phyloP scores from a whole-genome alignment of 2,888 invertebrate genomes.

The Tipula lateralis region DNA sequence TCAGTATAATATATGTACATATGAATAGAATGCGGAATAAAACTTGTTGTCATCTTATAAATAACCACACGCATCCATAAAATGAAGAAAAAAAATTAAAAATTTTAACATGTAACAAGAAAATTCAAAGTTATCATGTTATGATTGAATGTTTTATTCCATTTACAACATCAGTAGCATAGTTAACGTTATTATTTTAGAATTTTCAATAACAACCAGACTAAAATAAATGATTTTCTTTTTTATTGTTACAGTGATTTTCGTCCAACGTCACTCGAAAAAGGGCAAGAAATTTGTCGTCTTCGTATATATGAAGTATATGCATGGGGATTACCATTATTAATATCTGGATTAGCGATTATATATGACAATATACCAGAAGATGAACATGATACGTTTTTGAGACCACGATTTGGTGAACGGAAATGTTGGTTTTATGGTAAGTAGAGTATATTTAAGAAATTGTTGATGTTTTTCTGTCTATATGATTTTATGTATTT shows the following conservation, averaged over 20 bases:
- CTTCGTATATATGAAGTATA: constrained; percentile 75
- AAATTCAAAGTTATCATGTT: neutral
- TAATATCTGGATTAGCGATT: constrained; percentile 69
- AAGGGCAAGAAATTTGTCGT: constrained; percentile 75
- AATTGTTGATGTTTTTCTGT: constrained; percentile 4
- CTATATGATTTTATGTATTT: no score
- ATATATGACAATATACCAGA: constrained; percentile 65
- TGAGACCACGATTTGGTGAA: constrained; percentile 74
- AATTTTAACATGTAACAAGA: neutral
- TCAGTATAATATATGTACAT: neutral
- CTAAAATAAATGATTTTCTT: neutral
- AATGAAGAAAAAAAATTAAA: neutral
- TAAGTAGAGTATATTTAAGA: constrained; percentile 44
- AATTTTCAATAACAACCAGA: neutral
- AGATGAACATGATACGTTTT: constrained; percentile 54
- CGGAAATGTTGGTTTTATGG: constrained; percentile 81
- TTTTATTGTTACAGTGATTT: constrained; percentile 62
- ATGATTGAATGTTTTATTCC: neutral
- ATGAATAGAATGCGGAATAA: neutral
- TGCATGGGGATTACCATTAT: constrained; percentile 79
- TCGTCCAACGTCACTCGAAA: constrained; percentile 77
- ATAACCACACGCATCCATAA: neutral
- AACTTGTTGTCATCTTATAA: neutral
- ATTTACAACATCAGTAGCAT: neutral
- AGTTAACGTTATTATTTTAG: neutral